Evolutionary conservation across 2,797 vertebrate species (phyloP).

Genomic region (Nyctibius grandis): DNA sequence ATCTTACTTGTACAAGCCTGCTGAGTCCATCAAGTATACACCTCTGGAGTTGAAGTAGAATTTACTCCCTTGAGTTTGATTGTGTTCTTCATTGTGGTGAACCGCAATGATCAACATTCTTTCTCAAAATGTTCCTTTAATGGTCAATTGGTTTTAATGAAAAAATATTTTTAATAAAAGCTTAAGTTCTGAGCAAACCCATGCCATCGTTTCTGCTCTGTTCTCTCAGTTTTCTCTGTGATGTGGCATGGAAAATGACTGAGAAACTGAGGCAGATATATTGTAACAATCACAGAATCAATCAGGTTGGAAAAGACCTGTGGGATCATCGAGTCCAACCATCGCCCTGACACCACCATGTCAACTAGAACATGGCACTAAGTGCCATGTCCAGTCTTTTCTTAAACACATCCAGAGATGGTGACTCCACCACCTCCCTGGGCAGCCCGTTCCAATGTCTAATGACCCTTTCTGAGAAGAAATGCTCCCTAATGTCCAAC

Average conservation of each 20-base stretch:
- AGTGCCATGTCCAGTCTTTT: too few species aligned
- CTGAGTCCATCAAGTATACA: not conserved
- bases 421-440: too few species aligned
- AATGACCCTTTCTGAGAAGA: too few species aligned
- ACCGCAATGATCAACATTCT: rapidly evolving
- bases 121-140: not conserved
- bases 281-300: too few species aligned
- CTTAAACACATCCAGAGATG: too few species aligned
- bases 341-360: too few species aligned
- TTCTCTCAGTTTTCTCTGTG: not conserved
- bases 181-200: not conserved
- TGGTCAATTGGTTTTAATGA: not conserved
- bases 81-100: not conserved
- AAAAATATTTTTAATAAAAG: not conserved
- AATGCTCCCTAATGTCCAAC: too few species aligned
- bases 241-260: not conserved
- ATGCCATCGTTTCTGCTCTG: not conserved
- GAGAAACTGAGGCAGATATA: not conserved
- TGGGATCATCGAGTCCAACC: too few species aligned
- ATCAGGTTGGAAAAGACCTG: too few species aligned
- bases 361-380: too few species aligned
- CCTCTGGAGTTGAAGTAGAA: not conserved
- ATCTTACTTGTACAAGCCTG: not conserved
- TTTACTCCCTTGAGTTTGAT: not conserved
- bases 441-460: too few species aligned